phyloP scores from a whole-genome alignment of 2,113 vertebrate genomes.

The Mugil cephalus region DNA sequence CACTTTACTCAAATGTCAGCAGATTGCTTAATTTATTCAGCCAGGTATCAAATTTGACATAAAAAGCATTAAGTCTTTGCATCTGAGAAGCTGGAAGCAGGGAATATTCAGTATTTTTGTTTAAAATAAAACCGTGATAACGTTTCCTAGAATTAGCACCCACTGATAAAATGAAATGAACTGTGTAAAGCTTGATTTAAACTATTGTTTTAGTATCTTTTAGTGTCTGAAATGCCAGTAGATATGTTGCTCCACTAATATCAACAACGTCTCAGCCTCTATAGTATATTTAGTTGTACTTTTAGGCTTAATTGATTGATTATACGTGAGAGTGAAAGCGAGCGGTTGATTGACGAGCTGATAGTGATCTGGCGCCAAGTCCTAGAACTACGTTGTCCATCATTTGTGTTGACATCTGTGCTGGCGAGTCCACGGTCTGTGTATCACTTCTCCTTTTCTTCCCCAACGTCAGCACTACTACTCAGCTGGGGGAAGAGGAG shows the following conservation, averaged over 20 bases:
- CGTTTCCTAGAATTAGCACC: background rate
- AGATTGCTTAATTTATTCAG: too few relatives aligned
- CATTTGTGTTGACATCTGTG: conserved; percentile 23
- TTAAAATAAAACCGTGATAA: background rate
- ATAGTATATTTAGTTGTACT: conserved; percentile 41
- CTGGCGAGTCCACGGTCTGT: conserved; percentile 9
- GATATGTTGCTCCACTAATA: too few relatives aligned
- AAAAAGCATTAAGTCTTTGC: background rate
- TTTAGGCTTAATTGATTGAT: conserved; percentile 49
- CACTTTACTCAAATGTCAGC: too few relatives aligned
- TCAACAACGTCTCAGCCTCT: conserved; percentile 40
- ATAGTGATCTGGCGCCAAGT: conserved; percentile 65
- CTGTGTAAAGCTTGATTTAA: too few relatives aligned
- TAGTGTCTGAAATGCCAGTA: too few relatives aligned
- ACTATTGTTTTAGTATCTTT: too few relatives aligned
- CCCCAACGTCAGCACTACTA: conserved; percentile 80
- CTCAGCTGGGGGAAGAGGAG: conserved; percentile 73
- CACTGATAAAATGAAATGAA: background rate
- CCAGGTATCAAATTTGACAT: too few relatives aligned
- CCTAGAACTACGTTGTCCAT: conserved; percentile 80
- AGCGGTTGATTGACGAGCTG: conserved; percentile 59
- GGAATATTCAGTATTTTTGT: background rate
- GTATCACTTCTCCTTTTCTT: conserved; percentile 26
- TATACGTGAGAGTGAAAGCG: conserved; percentile 15
- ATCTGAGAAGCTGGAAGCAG: background rate